Conservation (phyloP, 92 coral and sea anemone species). For the Blastomussa wellsi region DNA sequence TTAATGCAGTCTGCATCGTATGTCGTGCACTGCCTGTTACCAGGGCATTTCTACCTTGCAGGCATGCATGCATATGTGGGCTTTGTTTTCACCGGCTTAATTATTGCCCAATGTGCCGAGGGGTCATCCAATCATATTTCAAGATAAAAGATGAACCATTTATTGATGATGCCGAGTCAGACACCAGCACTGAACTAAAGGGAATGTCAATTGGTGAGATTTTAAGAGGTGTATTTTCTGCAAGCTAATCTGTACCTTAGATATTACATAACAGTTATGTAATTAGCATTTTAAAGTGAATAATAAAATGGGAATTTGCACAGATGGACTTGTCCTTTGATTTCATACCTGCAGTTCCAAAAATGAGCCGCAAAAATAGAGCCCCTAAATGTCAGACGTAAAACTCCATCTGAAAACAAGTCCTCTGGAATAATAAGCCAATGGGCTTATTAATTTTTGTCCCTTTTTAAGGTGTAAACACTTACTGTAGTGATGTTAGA, state of each 20-base stretch:
- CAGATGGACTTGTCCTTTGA: too few relatives aligned
- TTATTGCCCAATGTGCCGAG: constrained; percentile 94
- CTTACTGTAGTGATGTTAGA: too few relatives aligned
- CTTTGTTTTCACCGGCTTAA: constrained; percentile 71
- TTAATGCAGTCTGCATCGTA: constrained; percentile 68
- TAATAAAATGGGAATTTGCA: background rate
- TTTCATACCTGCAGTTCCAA: too few relatives aligned
- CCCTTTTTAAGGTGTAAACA: too few relatives aligned
- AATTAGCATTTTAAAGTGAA: too few relatives aligned
- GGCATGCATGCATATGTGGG: constrained; percentile 95
- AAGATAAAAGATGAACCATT: constrained; percentile 78
- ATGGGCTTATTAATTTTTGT: too few relatives aligned
- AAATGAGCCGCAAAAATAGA: too few relatives aligned
- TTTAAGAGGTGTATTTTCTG: constrained; percentile 66
- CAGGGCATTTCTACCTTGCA: constrained; percentile 90
- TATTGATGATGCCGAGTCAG: constrained; percentile 51
- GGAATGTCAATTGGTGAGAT: constrained; percentile 76
- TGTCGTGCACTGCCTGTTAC: constrained; percentile 84
- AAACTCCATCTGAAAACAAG: too few relatives aligned
- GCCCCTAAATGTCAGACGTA: too few relatives aligned
- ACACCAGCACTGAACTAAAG: constrained; percentile 73
- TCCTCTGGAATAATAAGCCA: too few relatives aligned
- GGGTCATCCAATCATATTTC: constrained; percentile 79
- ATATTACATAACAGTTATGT: background rate
- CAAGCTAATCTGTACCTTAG: constrained; percentile 32